Evolutionary conservation across 2,797 vertebrate genomes (phyloP), one percentile per base, ranked within the genome.

Genomic region (Heteromormyrus szaboi): DNA sequence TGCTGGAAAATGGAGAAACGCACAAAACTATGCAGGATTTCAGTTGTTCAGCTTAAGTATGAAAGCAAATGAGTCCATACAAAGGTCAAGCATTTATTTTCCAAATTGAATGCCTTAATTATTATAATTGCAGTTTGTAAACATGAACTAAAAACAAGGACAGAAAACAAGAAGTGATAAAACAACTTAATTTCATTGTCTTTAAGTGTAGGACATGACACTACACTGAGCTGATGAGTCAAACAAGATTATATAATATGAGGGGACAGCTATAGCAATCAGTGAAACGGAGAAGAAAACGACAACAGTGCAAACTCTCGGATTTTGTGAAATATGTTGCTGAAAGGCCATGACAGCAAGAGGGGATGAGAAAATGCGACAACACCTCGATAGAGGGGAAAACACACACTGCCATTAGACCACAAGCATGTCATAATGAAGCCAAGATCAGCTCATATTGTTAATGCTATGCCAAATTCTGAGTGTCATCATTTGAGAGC

Each of bases 261-360:
- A 76, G 33, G n/a, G 54, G 17, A 72, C 72, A 79, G 17, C 6
- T 29, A 50, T 2, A 54, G 25, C 6, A 62, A 12, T 85, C 89
- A 79, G 62, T 12, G 3, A 88, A 83, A 11, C 11, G 44, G 41
- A n/a, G 41, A 88, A 44, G 50, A 54, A 85, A 88, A 87, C 62
- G 88, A 86, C 89, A 87, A 88, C 72, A 88, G 33, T 51, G n/a
- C 0, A 89, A 89, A 91, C 90, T 91, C 44, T 88, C 90, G 86
- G 91, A 89, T 89, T 81, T 56, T 90, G 54, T 87, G 90, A 89
- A 87, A 91, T 84, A 85, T 90, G 89, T 91, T 91, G 92, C 65
- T 17, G 85, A 89, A 81, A 89, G 76, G 88, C 4, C 9, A 89
- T 76, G 68, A 19, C 6, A 19, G 25, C 25, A 33, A 68, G 25